A percentile compares a stretch with the other conserved stretches of the same genome.
Evolutionary conservation across 2,888 invertebrate species (phyloP).

Genomic region (Diaperis boleti): DNA sequence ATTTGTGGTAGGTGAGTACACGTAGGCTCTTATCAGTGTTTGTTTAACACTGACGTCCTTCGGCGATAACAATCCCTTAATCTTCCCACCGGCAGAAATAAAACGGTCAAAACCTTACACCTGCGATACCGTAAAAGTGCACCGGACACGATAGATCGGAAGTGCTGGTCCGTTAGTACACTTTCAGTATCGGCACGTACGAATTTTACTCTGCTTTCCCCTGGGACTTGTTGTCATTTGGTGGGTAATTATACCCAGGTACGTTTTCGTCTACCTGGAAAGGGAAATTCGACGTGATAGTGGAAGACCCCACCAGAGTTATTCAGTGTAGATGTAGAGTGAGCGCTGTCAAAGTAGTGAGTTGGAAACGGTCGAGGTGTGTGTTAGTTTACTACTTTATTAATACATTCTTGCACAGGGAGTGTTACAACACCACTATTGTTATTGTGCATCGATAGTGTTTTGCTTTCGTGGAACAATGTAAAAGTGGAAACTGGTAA

Average conservation of each 20-base stretch:
- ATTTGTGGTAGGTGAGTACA: conserved; percentile 12
- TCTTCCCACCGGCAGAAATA: too few relatives aligned
- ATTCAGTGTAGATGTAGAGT: conserved; percentile 1
- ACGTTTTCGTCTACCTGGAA: conserved; percentile 24
- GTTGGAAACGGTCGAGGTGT: conserved; percentile 28
- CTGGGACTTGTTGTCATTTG: neutral
- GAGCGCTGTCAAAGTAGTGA: conserved; percentile 24
- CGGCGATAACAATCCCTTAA: conserved; percentile 5
- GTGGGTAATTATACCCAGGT: conserved; percentile 15
- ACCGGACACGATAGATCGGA: neutral
- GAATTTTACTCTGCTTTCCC: conserved; percentile 13
- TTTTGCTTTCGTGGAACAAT: conserved; percentile 24
- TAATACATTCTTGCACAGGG: conserved; percentile 17
- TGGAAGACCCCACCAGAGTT: conserved; percentile 27
- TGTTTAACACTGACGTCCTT: conserved; percentile 29
- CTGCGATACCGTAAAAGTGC: neutral
- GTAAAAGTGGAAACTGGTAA: conserved; percentile 38
- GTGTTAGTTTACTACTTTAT: neutral
- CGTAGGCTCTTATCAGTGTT: conserved; percentile 11
- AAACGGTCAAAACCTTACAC: neutral
- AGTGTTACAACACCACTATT: conserved; percentile 39
- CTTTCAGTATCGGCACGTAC: neutral
- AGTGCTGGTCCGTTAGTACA: neutral
- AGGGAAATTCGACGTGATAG: conserved; percentile 25
- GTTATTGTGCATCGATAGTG: conserved; percentile 39